Evolutionary conservation across 2,888 invertebrate species (phyloP), one percentile per base, ranked within the genome.

Genomic region (Ametastegia equiseti): DNA sequence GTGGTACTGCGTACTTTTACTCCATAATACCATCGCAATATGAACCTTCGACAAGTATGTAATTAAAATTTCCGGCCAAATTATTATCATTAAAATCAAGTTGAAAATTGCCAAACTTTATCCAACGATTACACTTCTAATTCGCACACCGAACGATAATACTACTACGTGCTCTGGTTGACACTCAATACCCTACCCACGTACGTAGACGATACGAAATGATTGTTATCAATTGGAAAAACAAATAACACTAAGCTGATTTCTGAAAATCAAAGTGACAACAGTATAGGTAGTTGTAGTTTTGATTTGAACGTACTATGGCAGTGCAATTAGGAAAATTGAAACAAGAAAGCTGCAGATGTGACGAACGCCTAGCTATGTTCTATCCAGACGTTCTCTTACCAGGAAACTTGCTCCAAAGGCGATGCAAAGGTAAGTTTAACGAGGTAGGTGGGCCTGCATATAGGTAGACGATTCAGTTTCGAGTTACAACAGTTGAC

Each of bases 401-500:
- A 75, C 27, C 75, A 7, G 23, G 11, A 36, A 75, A 36, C 6
- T 75, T 54, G 19, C 19, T 50, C 19, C 19, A 54, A 50, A 19
- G 50, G 30, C 19, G 15, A 36, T 33, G 36, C 36, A 39, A 54
- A 50, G 75, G 54, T 75, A 54, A 50, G 75, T 54, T 54, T 54
- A 36, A 54, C 30, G 45, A 71, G 23, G 23, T 15, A 33, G 19
- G 11, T 75, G 54, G n/a, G n/a, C n/a, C n/a, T n/a, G n/a, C n/a
- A n/a, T 54, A 45, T 47, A 36, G 36, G 11, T 19, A 33, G 19
- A 54, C 54, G 30, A 75, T 33, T 75, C 54, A 75, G 54, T 75
- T 54, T 75, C 5, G 54, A 75, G 54, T 54, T 50, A 75, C 33
- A 75, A 75, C 33, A 54, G 50, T 54, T 75, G 75, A 33, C 19